Evolutionary conservation across 2,888 invertebrate species (phyloP), one percentile per base, ranked within the genome.

Genomic region (Pinctada fucata): DNA sequence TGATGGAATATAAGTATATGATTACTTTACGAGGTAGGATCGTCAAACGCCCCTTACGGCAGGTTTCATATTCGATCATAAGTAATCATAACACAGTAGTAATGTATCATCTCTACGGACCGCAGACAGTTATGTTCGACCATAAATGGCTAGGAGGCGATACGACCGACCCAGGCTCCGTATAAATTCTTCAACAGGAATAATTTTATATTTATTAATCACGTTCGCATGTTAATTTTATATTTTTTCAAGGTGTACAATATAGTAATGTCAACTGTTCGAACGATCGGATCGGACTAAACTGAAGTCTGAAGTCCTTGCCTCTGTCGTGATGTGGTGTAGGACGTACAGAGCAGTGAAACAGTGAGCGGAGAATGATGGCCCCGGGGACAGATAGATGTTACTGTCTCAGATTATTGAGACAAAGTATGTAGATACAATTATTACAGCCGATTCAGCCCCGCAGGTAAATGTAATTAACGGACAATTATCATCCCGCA

Each of bases 21-120:
- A 77, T 70, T 52, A 74, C 66, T 74, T 73, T 74, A 80, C 74
- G 76, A 80, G 73, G 58, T 65, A 52, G 79, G 73, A 31, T 69
- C 68, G 47, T 68, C 68, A 68, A 10, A 68, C 68, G 16, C 47
- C 10, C 47, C 48, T 68, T 68, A 68, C 47, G 47, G 68, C 47
- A 31, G 16, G 68, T 68, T 68, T 68, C 68, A n/a, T 64, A 66
- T 31, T 72, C 72, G 47, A 72, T 72, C 72, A 72, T 52, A 51
- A 72, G 5, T 31, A 47, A 47, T 72, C 51, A 52, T 47, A 52
- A 52, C 47, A 52, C 72, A 58, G 52, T 72, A 72, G 50, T 69
- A 69, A 64, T 50, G 51, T 50, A 69, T 50, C 16, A 69, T n/a
- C 49, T 69, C 68, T 68, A 13, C 50, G 13, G 10, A 51, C 50